Conservation (phyloP, 2,797 vertebrate genomes). For the Geotrypetes seraphini region DNA sequence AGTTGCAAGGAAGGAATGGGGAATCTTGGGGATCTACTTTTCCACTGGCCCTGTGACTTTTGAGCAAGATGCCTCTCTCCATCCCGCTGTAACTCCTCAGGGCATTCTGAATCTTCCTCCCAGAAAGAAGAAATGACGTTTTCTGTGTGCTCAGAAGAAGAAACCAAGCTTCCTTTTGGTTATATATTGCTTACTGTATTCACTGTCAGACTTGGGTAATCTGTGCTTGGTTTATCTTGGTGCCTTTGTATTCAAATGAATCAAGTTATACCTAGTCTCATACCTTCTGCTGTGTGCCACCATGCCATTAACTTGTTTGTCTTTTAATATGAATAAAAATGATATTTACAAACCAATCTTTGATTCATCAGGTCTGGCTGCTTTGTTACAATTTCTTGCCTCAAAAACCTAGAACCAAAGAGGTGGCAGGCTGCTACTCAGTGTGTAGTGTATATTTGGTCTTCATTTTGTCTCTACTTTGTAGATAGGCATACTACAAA, state of each 20-base stretch:
- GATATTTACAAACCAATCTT: constrained; percentile 61
- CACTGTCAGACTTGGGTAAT: constrained; percentile 52
- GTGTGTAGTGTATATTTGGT: too few species aligned
- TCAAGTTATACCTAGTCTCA: constrained; percentile 49
- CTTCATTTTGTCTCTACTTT: too few species aligned
- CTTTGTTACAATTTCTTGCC: constrained; percentile 29
- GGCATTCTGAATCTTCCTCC: constrained; percentile 13
- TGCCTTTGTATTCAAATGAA: constrained; percentile 45
- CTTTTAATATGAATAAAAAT: constrained; percentile 69
- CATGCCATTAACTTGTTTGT: constrained; percentile 61
- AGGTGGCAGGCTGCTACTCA: too few species aligned
- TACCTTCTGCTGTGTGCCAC: constrained; percentile 54
- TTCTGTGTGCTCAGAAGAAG: constrained; percentile 46
- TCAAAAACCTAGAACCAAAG: too few species aligned
- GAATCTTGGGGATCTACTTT: constrained; percentile 35
- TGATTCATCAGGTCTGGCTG: constrained; percentile 54
- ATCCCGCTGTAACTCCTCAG: constrained; percentile 28
- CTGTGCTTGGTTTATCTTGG: constrained; percentile 48
- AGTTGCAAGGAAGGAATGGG: constrained; percentile 37
- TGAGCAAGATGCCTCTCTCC: constrained; percentile 29
- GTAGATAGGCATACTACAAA: too few species aligned
- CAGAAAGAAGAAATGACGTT: constrained; percentile 34
- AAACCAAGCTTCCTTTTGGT: constrained; percentile 32
- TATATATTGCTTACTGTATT: constrained; percentile 33
- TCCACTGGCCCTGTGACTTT: constrained; percentile 42